Evolutionary conservation across 1,140 invertebrate genomes (phyloP), one percentile per base, ranked within the genome.

Genomic region (Cydia pomonella): DNA sequence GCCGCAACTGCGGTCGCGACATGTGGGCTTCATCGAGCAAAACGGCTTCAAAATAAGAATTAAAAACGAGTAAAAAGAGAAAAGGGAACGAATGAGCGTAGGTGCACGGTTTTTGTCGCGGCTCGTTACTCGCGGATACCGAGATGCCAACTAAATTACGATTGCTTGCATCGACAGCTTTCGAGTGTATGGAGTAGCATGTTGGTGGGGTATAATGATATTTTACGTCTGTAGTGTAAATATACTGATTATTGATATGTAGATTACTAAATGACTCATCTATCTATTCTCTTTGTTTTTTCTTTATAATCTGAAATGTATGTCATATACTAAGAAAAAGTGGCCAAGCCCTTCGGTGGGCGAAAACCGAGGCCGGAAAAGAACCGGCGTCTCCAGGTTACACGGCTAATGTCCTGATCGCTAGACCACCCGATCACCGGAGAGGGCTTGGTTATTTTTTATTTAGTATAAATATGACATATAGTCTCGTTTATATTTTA

Each of bases 61-160:
- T 77, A 79, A 77, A 81, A 79, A 80, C 75, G 75, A 77, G 73
- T 73, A 76, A 82, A 82, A 76, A 73, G 76, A 66, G 21, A 75
- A 75, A 73, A 73, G 47, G 53, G 71, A 76, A 77, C 79, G 81
- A 80, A 79, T 77, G 80, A 82, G 80, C 75, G 81, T 77, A 50
- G 47, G 41, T 47, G 44, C 44, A 16, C 13, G 75, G 79, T 79
- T 84, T 84, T 85, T 84, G 84, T 84, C 86, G 77, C 81, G 80
- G 73, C 83, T 89, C 84, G 86, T 90, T 90, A 81, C 82, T 81
- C 80, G 79, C 78, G 78, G 83, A 76, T 80, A 81, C 82, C 77
- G 79, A 82, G 82, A 77, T 80, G 82, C 82, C 77, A 79, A 82
- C 78, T 84, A 79, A 87, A 86, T 89, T 87, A 84, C 81, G 63